Base-by-base conservation (phyloP, 1,140 invertebrate species). In the Triops cancriformis region DNA sequence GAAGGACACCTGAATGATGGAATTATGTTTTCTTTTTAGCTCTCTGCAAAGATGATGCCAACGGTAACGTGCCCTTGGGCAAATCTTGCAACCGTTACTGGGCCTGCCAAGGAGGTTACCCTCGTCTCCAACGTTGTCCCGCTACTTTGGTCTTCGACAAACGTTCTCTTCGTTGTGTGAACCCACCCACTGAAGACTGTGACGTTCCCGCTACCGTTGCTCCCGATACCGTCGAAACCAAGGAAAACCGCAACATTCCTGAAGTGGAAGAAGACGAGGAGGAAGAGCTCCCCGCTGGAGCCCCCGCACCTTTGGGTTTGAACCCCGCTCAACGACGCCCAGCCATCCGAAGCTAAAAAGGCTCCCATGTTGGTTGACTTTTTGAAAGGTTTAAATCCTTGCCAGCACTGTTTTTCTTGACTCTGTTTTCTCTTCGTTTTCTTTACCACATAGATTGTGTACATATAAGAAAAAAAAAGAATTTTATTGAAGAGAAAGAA, bases 81-180 rank as follows among this genome's bases (percentile, higher is more conserved):
- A 95, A 96, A 85, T 95, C 93, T 4, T 96, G 94, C 87, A 95
- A 95, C 85, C 88, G 94, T 28, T 96, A 95, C 85, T 96, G 94
- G 94, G 92, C 95, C 81, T 96, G 94, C 82, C 94, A 96, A 84
- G 94, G 94, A 41, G 94, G 94, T 3, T 96, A 96, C 84, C 94
- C 94, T 26, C 90, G 94, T 80, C 89, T 96, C 0, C 93, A 95
- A 82, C 87, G 94, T 72, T 95, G 94, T 84, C 93, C 94, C 0
- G 94, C 94, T 31, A 94, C 94, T 90, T 84, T 96, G 79, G 94
- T 95, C 1, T 95, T 96, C 85, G 94, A 95, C 85, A 89, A 92
- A 80, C 87, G 91, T 74, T 92, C 92, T 0, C 84, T 94, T 77
- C 87, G 93, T 78, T 96, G 94, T 84, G 93, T 94, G 1, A 92